Conservation (phyloP, 2,113 vertebrate species). For the Cyprinodon variegatus region DNA sequence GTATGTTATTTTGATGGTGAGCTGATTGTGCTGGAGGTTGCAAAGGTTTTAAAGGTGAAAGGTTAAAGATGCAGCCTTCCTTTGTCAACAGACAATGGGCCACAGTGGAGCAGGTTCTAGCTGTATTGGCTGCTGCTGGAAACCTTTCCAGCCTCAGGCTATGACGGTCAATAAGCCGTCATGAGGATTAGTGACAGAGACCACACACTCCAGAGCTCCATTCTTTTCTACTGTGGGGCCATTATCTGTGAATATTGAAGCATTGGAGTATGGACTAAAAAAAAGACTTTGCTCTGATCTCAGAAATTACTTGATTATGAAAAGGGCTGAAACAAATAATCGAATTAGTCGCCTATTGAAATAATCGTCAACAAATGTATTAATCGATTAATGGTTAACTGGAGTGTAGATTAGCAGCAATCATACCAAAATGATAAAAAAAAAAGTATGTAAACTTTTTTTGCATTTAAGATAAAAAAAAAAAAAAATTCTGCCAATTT, state of each 20-base stretch:
- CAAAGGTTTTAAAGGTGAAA: slow-evolving; percentile 69
- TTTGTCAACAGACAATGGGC: slow-evolving; percentile 72
- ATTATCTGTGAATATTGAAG: slow-evolving; percentile 31
- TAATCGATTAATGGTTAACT: too few relatives aligned
- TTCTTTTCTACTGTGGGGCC: slow-evolving; percentile 42
- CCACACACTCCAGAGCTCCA: slow-evolving; percentile 64
- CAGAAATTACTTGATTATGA: background rate
- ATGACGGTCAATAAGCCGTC: slow-evolving; percentile 68
- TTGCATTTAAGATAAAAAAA: too few relatives aligned
- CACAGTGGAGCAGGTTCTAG: slow-evolving; percentile 49
- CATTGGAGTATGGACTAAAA: slow-evolving; percentile 16
- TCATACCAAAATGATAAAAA: too few relatives aligned
- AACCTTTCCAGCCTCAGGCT: slow-evolving; percentile 57
- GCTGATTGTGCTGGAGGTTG: slow-evolving; percentile 68
- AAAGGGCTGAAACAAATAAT: too few relatives aligned
- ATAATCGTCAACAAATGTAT: too few relatives aligned
- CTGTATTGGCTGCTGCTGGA: slow-evolving; percentile 50
- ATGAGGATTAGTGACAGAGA: slow-evolving; percentile 69
- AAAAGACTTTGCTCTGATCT: slow-evolving; percentile 13
- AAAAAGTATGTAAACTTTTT: too few relatives aligned
- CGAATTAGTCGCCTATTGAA: too few relatives aligned
- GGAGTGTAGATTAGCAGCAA: too few relatives aligned
- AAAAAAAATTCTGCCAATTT: too few relatives aligned
- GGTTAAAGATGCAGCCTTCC: slow-evolving; percentile 75
- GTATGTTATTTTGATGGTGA: slow-evolving; percentile 62